A percentile compares a stretch with the other conserved stretches of the same genome.
These are phyloP conservation scores for Pristionchus fissidentatus DNA, from an alignment of 2,888 invertebrate species.

Conservation along the genomic window DNA sequence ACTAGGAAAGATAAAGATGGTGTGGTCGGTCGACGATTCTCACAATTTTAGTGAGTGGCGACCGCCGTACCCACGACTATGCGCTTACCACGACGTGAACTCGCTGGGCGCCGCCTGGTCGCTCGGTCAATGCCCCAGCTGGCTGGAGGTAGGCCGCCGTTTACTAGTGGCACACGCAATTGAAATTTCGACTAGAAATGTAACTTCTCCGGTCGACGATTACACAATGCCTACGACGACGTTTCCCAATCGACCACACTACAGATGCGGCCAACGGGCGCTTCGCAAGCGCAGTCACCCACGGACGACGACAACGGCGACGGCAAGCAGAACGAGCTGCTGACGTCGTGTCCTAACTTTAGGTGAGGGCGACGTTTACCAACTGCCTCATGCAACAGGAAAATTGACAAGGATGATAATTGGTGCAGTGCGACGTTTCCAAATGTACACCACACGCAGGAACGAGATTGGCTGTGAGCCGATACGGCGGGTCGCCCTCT, in stretches of 20 bases:
- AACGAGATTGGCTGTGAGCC: constrained; percentile 75
- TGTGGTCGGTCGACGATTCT: constrained; percentile 9
- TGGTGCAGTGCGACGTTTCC: no score
- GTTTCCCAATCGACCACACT: neutral
- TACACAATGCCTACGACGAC: neutral
- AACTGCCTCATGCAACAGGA: neutral
- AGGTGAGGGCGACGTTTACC: constrained; percentile 51
- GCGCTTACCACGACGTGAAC: constrained; percentile 73
- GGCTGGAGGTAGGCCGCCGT: constrained; percentile 35
- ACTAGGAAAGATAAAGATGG: neutral
- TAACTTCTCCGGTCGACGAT: neutral
- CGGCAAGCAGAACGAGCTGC: constrained; percentile 72
- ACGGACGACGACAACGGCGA: constrained; percentile 74
- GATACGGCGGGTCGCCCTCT: constrained; percentile 69
- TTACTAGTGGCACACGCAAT: neutral
- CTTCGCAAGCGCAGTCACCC: constrained; percentile 68
- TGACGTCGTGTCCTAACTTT: constrained; percentile 74
- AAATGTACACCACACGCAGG: constrained; percentile 50
- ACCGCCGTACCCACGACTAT: constrained; percentile 71
- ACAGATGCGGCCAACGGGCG: constrained; percentile 51
- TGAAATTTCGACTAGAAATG: neutral
- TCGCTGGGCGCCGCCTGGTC: constrained; percentile 73
- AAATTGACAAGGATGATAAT: neutral
- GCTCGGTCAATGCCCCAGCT: constrained; percentile 62
- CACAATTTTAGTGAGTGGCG: constrained; percentile 68